Percentiles rank a stretch among this genome's conserved stretches.
Conservation (phyloP, 2,113 vertebrate species). For the Calonectris borealis region DNA sequence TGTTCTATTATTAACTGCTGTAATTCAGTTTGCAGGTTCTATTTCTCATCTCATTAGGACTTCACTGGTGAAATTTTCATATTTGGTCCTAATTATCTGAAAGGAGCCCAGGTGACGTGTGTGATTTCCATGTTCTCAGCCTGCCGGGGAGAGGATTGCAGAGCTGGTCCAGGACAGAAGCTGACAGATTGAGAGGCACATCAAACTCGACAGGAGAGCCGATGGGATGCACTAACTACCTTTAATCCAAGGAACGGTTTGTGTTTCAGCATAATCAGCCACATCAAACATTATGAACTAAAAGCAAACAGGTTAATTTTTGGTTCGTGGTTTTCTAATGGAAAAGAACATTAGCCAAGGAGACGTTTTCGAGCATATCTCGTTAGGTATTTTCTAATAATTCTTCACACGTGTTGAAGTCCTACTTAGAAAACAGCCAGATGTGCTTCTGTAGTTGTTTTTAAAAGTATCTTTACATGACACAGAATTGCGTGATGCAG, state of each 20-base stretch:
- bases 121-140: background rate
- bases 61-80: background rate
- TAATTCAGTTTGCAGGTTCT: background rate
- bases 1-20: background rate
- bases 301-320: background rate
- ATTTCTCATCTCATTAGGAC: background rate
- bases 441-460: background rate
- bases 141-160: accelerated
- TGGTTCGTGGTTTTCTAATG: background rate
- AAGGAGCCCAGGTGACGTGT: background rate
- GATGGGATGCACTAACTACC: background rate
- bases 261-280: background rate
- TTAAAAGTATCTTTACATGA: background rate
- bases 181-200: background rate
- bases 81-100: background rate
- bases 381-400: background rate
- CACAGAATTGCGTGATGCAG: background rate
- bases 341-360: background rate
- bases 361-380: background rate
- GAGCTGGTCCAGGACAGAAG: background rate
- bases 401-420: background rate
- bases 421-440: background rate
- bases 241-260: background rate
- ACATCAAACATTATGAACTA: background rate
- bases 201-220: background rate